These are phyloP conservation scores for Aegotheles bennettii DNA, from an alignment of 2,113 vertebrate species.

Conservation along the genomic window DNA sequence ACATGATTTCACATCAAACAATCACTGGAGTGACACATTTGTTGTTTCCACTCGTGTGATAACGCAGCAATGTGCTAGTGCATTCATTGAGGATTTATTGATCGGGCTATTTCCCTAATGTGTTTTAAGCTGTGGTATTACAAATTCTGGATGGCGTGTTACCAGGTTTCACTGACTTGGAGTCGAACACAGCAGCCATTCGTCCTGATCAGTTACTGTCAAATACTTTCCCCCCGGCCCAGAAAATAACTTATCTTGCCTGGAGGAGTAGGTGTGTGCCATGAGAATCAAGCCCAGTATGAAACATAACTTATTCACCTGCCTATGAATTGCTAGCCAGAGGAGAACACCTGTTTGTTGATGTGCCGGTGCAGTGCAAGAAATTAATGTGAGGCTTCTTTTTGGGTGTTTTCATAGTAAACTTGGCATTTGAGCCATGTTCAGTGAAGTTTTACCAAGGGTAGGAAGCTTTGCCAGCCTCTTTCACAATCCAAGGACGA, in stretches of 20 bases:
- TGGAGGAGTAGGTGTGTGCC: background rate
- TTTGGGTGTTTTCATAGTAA: background rate
- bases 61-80: background rate
- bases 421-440: background rate
- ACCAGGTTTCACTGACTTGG: background rate
- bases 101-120: constrained; percentile 4
- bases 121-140: background rate
- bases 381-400: background rate
- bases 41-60: constrained; percentile 45
- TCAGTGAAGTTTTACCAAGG: background rate
- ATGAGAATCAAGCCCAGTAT: background rate
- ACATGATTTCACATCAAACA: constrained; percentile 73
- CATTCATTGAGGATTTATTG: constrained; percentile 14
- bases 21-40: background rate
- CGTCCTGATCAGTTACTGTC: constrained; percentile 36
- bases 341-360: background rate
- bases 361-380: background rate
- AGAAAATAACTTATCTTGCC: constrained; percentile 1
- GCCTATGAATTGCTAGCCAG: background rate
- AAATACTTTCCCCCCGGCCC: background rate
- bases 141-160: background rate
- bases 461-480: background rate
- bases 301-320: background rate
- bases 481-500: background rate
- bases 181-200: background rate